Evolutionary conservation across 2,797 vertebrate species (phyloP), one percentile per base, ranked within the genome.

Genomic region (Lutjanus campechanus): DNA sequence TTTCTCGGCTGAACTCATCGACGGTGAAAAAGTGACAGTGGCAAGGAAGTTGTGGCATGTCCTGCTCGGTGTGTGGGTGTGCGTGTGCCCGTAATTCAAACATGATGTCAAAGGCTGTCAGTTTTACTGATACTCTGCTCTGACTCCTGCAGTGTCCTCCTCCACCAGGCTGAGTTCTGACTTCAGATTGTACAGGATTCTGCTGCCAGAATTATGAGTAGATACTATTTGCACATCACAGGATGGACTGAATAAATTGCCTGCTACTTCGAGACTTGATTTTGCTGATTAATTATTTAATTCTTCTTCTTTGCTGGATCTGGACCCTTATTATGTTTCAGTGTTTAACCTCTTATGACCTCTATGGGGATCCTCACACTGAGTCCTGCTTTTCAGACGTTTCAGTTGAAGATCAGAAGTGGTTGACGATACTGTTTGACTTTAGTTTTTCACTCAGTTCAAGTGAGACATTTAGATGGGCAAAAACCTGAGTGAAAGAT

Each of bases 21-120:
- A 50, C 65, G 22, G 16, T 50, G 40, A 47, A 41, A 41, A 62
- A 59, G 50, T 81, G 51, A 40, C 60, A 25, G 58, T 69, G 70
- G 65, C 44, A 11, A 59, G 53, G 69, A 84, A 46, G 36, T 55
- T 19, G 51, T 40, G 49, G n/a, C 66, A 46, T 4, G 43, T 78
- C 63, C 61, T 49, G 63, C 50, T 75, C 7, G 0, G 15, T 49
- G 47, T 49, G 47, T 17, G 47, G 5, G 46, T 47, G 44, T 25
- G 25, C 9, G 54, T 63, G 66, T 70, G 55, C 43, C 49, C 15
- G 7, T 61, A 63, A 80, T 20, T 70, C 63, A 73, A 62, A 62
- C 51, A 66, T 1, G 51, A 17, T 79, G 17, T 65, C 40, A 20
- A 73, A 81, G 77, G 56, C 63, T 81, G 72, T 59, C n/a, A 51